These are phyloP conservation scores for Catocala fraxini DNA, from an alignment of 2,888 invertebrate species.

Conservation along the genomic window DNA sequence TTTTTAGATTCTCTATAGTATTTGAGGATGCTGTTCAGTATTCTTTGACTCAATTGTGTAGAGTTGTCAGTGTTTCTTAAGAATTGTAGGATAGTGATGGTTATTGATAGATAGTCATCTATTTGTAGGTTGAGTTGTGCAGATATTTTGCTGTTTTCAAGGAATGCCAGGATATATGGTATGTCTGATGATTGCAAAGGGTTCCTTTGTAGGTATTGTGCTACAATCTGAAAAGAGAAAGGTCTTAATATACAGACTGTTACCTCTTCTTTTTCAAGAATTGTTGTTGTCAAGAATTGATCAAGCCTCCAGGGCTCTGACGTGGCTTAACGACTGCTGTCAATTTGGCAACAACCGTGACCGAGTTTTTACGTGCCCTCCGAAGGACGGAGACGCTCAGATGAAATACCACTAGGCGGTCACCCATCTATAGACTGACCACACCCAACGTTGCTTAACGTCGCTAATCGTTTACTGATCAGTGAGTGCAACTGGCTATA, in stretches of 20 bases:
- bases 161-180: conserved; percentile 63
- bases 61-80: conserved; percentile 56
- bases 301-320: too few species aligned
- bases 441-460: too few species aligned
- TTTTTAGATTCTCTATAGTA: conserved; percentile 77
- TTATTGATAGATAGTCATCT: conserved; percentile 69
- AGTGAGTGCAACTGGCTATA: too few species aligned
- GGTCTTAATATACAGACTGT: background rate
- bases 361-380: too few species aligned
- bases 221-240: conserved; percentile 69
- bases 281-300: too few species aligned
- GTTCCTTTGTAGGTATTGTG: conserved; percentile 69
- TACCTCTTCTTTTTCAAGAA: too few species aligned
- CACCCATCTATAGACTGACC: too few species aligned
- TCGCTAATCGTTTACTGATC: too few species aligned
- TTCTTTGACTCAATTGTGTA: conserved; percentile 50
- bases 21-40: conserved; percentile 66
- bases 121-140: conserved; percentile 64
- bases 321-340: too few species aligned
- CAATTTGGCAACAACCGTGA: too few species aligned
- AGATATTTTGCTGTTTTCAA: conserved; percentile 73
- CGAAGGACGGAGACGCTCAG: too few species aligned
- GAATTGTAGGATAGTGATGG: conserved; percentile 66
- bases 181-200: conserved; percentile 63
- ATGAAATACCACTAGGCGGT: too few species aligned